Evolutionary conservation across 2,888 invertebrate species (phyloP).

Genomic region (Pinctada fucata): DNA sequence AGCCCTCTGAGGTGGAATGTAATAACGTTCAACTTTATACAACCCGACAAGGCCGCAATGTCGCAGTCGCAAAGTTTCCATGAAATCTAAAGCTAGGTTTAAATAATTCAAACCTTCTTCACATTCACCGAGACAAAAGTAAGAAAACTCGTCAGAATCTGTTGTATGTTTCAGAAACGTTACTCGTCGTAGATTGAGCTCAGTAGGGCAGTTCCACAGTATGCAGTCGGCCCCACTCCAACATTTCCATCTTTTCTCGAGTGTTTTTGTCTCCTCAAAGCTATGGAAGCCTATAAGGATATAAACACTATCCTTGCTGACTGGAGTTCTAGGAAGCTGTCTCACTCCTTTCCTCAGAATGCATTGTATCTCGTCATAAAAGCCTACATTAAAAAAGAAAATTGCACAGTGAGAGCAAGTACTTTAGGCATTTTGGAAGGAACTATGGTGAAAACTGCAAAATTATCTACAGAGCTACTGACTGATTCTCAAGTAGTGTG

Average conservation of each 20-base stretch:
- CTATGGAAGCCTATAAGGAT: conserved; percentile 66
- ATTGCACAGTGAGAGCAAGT: neutral
- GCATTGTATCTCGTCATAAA: conserved; percentile 58
- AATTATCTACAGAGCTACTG: no score
- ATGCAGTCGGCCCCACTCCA: conserved; percentile 71
- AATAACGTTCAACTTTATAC: conserved; percentile 63
- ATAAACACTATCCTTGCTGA: conserved; percentile 67
- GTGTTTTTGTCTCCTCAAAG: conserved; percentile 56
- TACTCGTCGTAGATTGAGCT: conserved; percentile 65
- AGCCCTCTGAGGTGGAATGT: conserved; percentile 43
- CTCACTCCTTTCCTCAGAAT: conserved; percentile 54
- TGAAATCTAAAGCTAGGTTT: conserved; percentile 60
- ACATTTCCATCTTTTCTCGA: conserved; percentile 67
- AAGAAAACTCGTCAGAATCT: conserved; percentile 57
- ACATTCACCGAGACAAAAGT: conserved; percentile 65
- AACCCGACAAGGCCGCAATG: conserved; percentile 67
- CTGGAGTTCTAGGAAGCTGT: conserved; percentile 65
- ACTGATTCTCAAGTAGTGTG: no score
- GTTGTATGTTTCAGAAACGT: conserved; percentile 64
- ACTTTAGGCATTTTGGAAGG: no score
- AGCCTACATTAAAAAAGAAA: conserved; percentile 45
- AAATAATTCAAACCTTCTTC: conserved; percentile 64
- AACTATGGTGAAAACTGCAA: no score
- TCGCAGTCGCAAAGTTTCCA: conserved; percentile 63
- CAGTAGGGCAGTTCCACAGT: conserved; percentile 65